These are phyloP conservation scores for Melinopterus prodromus DNA, from an alignment of 2,888 invertebrate species.

Conservation along the genomic window DNA sequence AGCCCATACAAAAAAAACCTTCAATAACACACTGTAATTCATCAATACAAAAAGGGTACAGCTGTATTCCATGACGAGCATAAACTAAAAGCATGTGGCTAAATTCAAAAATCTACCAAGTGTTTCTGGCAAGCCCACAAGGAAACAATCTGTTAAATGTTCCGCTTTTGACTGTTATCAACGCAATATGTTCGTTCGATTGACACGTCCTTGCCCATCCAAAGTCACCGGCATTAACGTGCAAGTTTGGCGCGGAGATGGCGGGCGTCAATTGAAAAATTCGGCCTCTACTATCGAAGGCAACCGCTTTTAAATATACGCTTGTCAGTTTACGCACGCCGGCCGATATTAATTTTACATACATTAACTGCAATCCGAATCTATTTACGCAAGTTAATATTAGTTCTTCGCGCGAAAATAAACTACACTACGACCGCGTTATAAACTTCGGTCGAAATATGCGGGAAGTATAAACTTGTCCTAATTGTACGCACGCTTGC, in stretches of 20 bases:
- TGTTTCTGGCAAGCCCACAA: background rate
- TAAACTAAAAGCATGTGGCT: too few relatives aligned
- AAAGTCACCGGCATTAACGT: background rate
- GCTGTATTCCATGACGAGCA: too few relatives aligned
- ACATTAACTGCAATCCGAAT: background rate
- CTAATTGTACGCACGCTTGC: background rate
- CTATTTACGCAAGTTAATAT: background rate
- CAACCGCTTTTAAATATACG: background rate
- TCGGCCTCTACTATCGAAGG: background rate
- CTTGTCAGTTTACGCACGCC: background rate
- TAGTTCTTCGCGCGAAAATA: background rate
- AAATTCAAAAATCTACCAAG: background rate
- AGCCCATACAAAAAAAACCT: too few relatives aligned
- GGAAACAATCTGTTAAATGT: background rate
- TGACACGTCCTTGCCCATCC: background rate
- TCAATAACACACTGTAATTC: too few relatives aligned
- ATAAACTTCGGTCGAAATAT: background rate
- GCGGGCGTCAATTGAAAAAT: constrained; percentile 4
- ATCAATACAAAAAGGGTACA: too few relatives aligned
- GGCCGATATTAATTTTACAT: background rate
- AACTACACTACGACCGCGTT: background rate
- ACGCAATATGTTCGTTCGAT: background rate
- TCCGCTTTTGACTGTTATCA: background rate
- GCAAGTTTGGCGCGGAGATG: background rate
- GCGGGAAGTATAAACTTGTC: background rate